Conservation (phyloP, 2,888 invertebrate species). For the Coelinius sp. region DNA sequence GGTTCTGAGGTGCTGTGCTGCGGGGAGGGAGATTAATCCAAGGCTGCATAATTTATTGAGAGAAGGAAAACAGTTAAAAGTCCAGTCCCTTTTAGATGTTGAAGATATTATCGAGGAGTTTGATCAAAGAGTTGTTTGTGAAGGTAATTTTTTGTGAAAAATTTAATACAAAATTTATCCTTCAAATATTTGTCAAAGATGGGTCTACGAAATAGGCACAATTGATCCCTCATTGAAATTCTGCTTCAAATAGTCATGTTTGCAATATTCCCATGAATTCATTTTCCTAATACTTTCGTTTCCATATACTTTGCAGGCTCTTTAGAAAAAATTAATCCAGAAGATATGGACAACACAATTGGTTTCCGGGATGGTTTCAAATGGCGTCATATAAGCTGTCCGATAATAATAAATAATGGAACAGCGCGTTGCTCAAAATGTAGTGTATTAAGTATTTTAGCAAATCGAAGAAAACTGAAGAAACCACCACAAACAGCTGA, state of each 20-base stretch:
- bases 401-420: constrained; percentile 59
- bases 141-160: constrained; percentile 58
- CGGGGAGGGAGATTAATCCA: constrained; percentile 60
- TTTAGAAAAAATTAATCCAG: constrained; percentile 43
- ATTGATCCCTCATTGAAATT: too few relatives aligned
- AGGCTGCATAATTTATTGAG: constrained; percentile 58
- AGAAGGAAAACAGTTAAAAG: constrained; percentile 53
- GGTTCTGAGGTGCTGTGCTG: constrained; percentile 58
- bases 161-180: too few relatives aligned
- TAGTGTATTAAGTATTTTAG: constrained; percentile 44
- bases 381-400: constrained; percentile 62
- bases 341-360: constrained; percentile 43
- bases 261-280: neutral
- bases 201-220: too few relatives aligned
- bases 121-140: constrained; percentile 61
- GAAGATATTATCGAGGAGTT: constrained; percentile 65
- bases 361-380: constrained; percentile 59
- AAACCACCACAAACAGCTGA: constrained; percentile 41
- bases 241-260: too few relatives aligned
- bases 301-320: constrained; percentile 37
- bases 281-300: neutral
- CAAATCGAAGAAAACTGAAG: constrained; percentile 42
- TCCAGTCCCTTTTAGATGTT: constrained; percentile 59
- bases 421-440: constrained; percentile 60
- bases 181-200: too few relatives aligned